Evolutionary conservation across 2,888 invertebrate species (phyloP).

Genomic region (Epirrhoe tristata): DNA sequence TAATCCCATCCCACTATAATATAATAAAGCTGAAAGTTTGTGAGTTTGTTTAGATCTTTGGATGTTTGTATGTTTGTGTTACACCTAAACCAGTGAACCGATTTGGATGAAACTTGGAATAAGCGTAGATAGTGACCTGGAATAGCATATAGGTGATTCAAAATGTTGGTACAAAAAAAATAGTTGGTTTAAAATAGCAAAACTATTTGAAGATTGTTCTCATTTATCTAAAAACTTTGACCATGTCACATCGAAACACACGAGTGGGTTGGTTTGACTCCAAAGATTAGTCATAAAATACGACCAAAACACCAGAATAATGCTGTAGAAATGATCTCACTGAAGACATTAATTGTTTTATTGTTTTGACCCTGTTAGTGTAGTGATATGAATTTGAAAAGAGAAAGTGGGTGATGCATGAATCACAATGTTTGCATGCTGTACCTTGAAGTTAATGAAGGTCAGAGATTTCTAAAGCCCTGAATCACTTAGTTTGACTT

Average conservation of each 20-base stretch:
- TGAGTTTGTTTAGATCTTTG: too few relatives aligned
- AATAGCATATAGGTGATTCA: too few relatives aligned
- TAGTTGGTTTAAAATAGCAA: too few relatives aligned
- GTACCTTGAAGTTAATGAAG: conserved; percentile 10
- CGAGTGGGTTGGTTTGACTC: background rate
- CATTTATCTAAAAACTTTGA: background rate
- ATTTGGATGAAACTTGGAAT: too few relatives aligned
- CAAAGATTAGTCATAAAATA: conserved; percentile 16
- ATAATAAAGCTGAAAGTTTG: too few relatives aligned
- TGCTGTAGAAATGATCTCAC: conserved; percentile 35
- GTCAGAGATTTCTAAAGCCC: conserved; percentile 5
- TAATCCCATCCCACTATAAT: too few relatives aligned
- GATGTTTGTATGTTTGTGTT: too few relatives aligned
- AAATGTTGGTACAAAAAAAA: too few relatives aligned
- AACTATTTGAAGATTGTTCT: too few relatives aligned
- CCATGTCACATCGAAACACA: background rate
- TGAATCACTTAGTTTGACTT: background rate
- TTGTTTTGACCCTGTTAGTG: conserved; percentile 49
- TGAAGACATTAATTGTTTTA: conserved; percentile 52
- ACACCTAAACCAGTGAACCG: too few relatives aligned
- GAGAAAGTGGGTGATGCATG: conserved; percentile 57
- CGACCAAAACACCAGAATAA: conserved; percentile 28
- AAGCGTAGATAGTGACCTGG: too few relatives aligned
- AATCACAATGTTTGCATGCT: conserved; percentile 50
- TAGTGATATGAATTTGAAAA: conserved; percentile 55